Evolutionary conservation across 2,888 invertebrate genomes (phyloP), one percentile per base, ranked within the genome.

Genomic region (Frankliniella intonsa): DNA sequence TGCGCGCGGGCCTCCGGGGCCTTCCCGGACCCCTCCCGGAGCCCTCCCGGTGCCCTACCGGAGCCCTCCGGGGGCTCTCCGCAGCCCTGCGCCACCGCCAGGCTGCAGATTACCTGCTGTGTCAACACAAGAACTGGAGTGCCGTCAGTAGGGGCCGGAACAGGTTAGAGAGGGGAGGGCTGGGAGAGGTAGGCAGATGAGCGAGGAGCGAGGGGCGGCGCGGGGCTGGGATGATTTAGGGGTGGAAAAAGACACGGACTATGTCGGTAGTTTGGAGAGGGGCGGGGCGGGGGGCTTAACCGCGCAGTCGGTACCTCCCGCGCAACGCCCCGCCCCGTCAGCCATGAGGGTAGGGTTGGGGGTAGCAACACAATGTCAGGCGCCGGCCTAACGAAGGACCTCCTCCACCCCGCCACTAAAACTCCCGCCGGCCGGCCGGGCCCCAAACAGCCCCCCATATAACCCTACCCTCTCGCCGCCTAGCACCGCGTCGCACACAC

Each of bases 31-130:
- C 38, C 38, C 38, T 5, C 5, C 38, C 38, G 38, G 38, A 38
- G 38, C 38, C 38, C 5, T 38, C n/a, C n/a, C 38, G 38, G 38
- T 38, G n/a, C n/a, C n/a, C 38, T 38, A 51, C 55, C 12, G 55
- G 55, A 8, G 55, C 14, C 62, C 14, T 17, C 38, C 62, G 62
- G 62, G 19, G 11, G 7, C 22, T 9, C 25, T 12, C 22, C 25
- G 69, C 69, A 25, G 7, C 22, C 25, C 25, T 12, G 7, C 25
- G 69, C 69, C 22, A 12, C 25, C 69, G 69, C 22, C 69, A 76
- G 69, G 25, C 69, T 22, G 69, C 69, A 76, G 69, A 76, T 76
- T 76, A 76, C 69, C 69, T 76, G 69, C 69, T 76, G 69, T 76
- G 69, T 76, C 69, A 76, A 76, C 69, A 76, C 69, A 25, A 76